These are phyloP conservation scores for Parotocinclus haroldoi DNA, from an alignment of 2,797 vertebrate genomes.

Conservation along the genomic window DNA sequence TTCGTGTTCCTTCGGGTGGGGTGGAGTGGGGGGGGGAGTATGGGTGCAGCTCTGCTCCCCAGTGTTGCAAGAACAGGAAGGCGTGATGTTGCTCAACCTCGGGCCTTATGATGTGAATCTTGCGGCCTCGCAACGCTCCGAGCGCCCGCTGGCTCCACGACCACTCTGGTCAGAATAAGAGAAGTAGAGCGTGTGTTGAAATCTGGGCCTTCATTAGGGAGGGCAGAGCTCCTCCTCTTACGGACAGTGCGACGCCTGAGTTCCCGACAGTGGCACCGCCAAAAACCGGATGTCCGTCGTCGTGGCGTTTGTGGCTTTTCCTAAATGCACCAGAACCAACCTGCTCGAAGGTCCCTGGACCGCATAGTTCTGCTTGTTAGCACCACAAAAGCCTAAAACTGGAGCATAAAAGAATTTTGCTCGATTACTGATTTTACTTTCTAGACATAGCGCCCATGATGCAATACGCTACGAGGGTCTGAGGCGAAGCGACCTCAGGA, in stretches of 20 bases:
- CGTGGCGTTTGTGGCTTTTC: constrained; percentile 17
- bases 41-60: constrained; percentile 21
- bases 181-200: constrained; percentile 79
- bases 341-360: background rate
- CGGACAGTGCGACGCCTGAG: constrained; percentile 43
- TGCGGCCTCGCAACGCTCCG: constrained; percentile 59
- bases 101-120: constrained; percentile 58
- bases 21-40: background rate
- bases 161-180: constrained; percentile 66
- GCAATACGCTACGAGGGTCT: too few relatives aligned
- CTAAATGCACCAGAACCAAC: constrained; percentile 16
- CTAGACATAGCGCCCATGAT: constrained; percentile 18
- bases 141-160: constrained; percentile 52
- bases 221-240: constrained; percentile 49
- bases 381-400: background rate
- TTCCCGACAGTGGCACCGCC: constrained; percentile 44
- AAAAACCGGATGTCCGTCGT: constrained; percentile 46
- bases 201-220: constrained; percentile 59
- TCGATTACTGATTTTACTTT: constrained; percentile 30
- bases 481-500: too few relatives aligned
- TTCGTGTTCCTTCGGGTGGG: background rate
- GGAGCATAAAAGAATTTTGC: constrained; percentile 22
- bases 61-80: constrained; percentile 63
- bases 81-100: constrained; percentile 66
- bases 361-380: constrained; percentile 8